Evolutionary conservation across 2,797 vertebrate genomes (phyloP).

Genomic region (Melanotaenia pygmaea): DNA sequence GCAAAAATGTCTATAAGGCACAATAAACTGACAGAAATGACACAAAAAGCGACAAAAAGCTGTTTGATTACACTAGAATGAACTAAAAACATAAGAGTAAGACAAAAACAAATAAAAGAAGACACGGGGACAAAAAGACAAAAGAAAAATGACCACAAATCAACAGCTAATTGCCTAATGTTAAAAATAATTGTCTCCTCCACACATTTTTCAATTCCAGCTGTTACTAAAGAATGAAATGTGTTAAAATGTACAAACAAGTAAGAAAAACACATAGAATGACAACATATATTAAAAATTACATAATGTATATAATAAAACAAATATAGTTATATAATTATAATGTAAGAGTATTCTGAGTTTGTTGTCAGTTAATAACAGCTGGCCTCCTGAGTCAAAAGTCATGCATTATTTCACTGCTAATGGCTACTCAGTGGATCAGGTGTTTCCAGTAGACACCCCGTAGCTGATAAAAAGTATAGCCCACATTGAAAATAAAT

Average conservation of each 20-base stretch:
- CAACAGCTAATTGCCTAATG: neutral
- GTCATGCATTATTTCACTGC: neutral
- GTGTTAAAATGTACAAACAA: neutral
- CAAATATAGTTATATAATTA: too few species aligned
- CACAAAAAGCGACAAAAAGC: too few species aligned
- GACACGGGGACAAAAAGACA: neutral
- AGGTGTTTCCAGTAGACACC: neutral
- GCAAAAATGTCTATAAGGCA: too few species aligned
- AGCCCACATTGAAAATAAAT: neutral
- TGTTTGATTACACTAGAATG: too few species aligned
- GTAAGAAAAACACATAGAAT: neutral
- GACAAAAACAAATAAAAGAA: neutral
- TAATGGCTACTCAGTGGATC: neutral
- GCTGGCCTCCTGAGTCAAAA: neutral
- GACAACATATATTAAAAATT: neutral
- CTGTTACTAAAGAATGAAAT: neutral
- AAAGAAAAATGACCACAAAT: neutral
- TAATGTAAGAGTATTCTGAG: neutral
- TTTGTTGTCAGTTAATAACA: neutral
- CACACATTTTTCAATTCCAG: neutral
- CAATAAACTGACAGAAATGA: neutral
- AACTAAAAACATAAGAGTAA: too few species aligned
- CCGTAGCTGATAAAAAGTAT: too few species aligned
- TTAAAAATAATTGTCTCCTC: neutral
- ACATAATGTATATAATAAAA: neutral